Conservation (phyloP, 2,797 vertebrate species). For the Clarias fuscus region DNA sequence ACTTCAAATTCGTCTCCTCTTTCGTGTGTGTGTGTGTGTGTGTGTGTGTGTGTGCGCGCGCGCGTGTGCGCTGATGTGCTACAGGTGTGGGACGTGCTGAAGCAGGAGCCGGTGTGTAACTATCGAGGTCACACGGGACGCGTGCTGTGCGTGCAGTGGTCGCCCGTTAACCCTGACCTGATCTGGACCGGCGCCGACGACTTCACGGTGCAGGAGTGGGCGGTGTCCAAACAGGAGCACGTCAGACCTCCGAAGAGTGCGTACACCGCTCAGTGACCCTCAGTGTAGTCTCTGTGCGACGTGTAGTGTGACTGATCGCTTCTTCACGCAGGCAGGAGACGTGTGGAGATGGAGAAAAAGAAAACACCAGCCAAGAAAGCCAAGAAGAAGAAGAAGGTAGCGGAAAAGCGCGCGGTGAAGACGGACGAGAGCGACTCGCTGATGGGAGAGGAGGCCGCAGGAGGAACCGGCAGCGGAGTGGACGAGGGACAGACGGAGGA, state of each 20-base stretch:
- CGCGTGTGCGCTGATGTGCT: not conserved
- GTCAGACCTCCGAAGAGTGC: conserved; percentile 88
- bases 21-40: not conserved
- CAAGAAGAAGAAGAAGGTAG: conserved; percentile 85
- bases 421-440: conserved; percentile 33
- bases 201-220: conserved; percentile 92
- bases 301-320: not conserved
- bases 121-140: conserved; percentile 89
- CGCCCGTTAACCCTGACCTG: conserved; percentile 84
- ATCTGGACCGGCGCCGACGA: conserved; percentile 94
- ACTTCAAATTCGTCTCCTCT: not conserved
- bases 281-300: not conserved
- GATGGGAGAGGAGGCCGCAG: conserved; percentile 65
- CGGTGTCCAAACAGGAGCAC: conserved; percentile 84
- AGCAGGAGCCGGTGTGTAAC: conserved; percentile 85
- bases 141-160: conserved; percentile 92
- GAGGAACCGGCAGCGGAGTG: conserved; percentile 51
- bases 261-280: conserved; percentile 1
- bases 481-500: conserved; percentile 76
- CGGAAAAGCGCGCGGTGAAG: conserved; percentile 42
- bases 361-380: conserved; percentile 75
- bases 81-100: conserved; percentile 93
- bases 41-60: too few species aligned
- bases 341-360: conserved; percentile 84
- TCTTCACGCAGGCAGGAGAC: conserved; percentile 82